These are phyloP conservation scores for Xestia sexstrigata DNA, from an alignment of 2,888 invertebrate genomes.

Conservation along the genomic window DNA sequence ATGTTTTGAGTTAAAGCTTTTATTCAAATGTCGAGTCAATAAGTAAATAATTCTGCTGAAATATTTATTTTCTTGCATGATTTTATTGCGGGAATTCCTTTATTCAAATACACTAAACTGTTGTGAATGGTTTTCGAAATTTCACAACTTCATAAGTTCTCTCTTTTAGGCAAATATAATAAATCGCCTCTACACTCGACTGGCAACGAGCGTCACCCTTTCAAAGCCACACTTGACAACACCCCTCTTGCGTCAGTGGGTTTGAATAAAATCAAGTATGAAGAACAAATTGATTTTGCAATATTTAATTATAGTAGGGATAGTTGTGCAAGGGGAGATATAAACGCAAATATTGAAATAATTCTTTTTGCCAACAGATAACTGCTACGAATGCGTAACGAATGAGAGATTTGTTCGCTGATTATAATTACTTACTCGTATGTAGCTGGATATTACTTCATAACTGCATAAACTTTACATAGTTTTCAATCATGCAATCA, in stretches of 20 bases:
- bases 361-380: slow-evolving; percentile 4
- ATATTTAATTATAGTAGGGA: slow-evolving; percentile 6
- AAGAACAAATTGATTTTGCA: slow-evolving; percentile 13
- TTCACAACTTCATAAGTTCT: background rate
- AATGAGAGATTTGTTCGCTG: slow-evolving; percentile 28
- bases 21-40: background rate
- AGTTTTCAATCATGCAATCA: background rate
- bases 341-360: background rate
- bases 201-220: background rate
- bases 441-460: slow-evolving; percentile 23
- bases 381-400: slow-evolving; percentile 14
- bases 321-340: slow-evolving; percentile 1
- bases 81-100: background rate
- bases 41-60: no score
- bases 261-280: background rate
- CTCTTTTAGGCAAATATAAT: background rate
- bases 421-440: slow-evolving; percentile 39
- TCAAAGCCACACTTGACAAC: background rate
- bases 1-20: background rate
- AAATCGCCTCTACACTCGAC: background rate
- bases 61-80: background rate
- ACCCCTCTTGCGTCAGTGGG: background rate
- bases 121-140: background rate
- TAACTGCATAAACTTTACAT: background rate
- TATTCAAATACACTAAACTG: no score